Conservation (phyloP, 2,113 vertebrate genomes). For the Corythoichthys intestinalis region DNA sequence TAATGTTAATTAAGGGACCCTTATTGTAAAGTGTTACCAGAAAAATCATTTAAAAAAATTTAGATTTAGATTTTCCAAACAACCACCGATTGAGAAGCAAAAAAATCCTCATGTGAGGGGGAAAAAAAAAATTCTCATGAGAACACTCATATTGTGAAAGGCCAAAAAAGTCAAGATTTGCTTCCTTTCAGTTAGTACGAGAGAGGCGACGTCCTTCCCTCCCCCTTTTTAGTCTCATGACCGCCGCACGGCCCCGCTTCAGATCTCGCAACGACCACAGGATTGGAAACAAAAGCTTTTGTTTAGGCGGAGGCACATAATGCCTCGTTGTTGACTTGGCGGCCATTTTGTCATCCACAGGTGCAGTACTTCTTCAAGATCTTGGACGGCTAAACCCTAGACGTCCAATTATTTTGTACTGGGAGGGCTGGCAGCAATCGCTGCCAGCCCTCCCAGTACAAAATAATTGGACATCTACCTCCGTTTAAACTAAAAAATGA, state of each 20-base stretch:
- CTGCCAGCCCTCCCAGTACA: no score
- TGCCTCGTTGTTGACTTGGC: conserved; percentile 52
- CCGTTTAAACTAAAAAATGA: no score
- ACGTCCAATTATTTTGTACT: no score
- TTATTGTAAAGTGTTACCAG: no score
- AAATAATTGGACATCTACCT: not conserved
- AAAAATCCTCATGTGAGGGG: no score
- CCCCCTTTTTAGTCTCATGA: conserved; percentile 57
- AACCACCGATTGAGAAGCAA: no score
- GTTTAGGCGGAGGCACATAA: conserved; percentile 66
- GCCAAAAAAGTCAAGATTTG: not conserved
- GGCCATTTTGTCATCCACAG: conserved; percentile 60
- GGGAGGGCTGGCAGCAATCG: no score
- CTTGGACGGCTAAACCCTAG: conserved; percentile 68
- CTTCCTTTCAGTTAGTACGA: not conserved
- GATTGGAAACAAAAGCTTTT: conserved; percentile 65
- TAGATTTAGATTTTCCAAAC: no score
- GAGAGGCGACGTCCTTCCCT: not conserved
- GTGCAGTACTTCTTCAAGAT: conserved; percentile 98
- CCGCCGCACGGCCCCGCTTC: conserved; percentile 57
- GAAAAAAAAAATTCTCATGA: no score
- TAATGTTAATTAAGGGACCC: no score
- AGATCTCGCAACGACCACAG: conserved; percentile 50
- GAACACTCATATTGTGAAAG: no score
- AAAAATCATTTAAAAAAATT: no score